Conservation (phyloP, 2,797 vertebrate species). For the Tympanoctomys barrerae region DNA sequence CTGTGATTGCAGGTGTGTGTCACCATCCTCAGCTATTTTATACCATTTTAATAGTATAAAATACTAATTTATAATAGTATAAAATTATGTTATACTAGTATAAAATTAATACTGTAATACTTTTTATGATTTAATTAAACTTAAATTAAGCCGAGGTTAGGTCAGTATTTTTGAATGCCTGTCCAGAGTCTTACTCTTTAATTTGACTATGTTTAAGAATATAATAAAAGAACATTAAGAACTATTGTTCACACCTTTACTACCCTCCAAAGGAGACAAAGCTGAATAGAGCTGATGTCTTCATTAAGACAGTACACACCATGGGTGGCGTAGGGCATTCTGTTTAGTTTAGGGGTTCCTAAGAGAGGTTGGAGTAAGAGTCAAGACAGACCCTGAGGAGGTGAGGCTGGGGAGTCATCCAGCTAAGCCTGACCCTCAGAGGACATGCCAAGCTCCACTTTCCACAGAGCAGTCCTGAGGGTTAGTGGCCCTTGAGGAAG, state of each 20-base stretch:
- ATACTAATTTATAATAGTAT: no score
- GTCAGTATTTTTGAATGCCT: not conserved
- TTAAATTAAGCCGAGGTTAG: not conserved
- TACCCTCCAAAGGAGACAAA: not conserved
- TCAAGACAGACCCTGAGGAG: not conserved
- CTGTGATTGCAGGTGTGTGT: not conserved
- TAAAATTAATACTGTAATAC: not conserved
- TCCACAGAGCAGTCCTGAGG: not conserved
- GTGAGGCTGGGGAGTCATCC: not conserved
- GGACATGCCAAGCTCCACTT: not conserved
- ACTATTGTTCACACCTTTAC: not conserved
- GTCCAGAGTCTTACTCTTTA: not conserved
- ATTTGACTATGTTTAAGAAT: constrained; percentile 19
- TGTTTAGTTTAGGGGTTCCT: not conserved
- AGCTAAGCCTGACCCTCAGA: not conserved
- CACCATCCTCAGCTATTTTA: not conserved
- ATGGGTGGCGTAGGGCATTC: not conserved
- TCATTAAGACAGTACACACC: not conserved
- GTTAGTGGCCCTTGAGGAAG: not conserved
- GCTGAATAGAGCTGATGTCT: not conserved
- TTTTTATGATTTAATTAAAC: constrained; percentile 40
- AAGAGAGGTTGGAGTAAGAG: not conserved
- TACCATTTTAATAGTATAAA: not conserved
- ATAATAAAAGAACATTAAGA: not conserved
- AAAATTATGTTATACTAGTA: no score